Evolutionary conservation across 2,888 invertebrate genomes (phyloP).

Genomic region (Spialia ferax): DNA sequence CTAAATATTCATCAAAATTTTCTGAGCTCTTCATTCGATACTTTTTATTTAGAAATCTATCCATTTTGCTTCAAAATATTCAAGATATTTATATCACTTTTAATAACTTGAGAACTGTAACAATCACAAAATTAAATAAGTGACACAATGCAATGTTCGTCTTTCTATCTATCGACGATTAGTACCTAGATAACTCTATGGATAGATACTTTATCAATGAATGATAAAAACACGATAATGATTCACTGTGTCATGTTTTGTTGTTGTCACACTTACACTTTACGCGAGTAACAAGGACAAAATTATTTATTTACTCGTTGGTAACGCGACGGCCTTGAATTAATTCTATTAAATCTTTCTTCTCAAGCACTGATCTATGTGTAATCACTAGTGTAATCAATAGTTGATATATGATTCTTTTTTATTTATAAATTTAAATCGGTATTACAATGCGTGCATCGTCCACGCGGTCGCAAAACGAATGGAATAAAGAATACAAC

Average conservation of each 20-base stretch:
- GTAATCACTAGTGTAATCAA: background rate
- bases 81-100: background rate
- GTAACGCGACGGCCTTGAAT: background rate
- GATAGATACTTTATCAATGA: background rate
- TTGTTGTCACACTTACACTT: slow-evolving; percentile 25
- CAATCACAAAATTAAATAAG: background rate
- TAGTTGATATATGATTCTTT: background rate
- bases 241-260: slow-evolving; percentile 9
- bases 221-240: slow-evolving; percentile 10
- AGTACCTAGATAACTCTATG: no score
- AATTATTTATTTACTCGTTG: background rate
- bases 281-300: slow-evolving; percentile 9
- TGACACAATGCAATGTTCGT: no score
- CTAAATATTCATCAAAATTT: slow-evolving; percentile 34
- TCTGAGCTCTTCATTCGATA: slow-evolving; percentile 28
- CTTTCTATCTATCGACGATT: slow-evolving; percentile 10
- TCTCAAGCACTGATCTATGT: background rate
- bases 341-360: background rate
- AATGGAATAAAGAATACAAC: background rate
- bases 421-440: background rate
- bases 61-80: slow-evolving; percentile 15
- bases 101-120: background rate
- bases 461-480: background rate
- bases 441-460: background rate
- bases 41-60: slow-evolving; percentile 22